Evolutionary conservation across 2,113 vertebrate species (phyloP), one percentile per base, ranked within the genome.

Genomic region (Callocephalon fimbriatum): DNA sequence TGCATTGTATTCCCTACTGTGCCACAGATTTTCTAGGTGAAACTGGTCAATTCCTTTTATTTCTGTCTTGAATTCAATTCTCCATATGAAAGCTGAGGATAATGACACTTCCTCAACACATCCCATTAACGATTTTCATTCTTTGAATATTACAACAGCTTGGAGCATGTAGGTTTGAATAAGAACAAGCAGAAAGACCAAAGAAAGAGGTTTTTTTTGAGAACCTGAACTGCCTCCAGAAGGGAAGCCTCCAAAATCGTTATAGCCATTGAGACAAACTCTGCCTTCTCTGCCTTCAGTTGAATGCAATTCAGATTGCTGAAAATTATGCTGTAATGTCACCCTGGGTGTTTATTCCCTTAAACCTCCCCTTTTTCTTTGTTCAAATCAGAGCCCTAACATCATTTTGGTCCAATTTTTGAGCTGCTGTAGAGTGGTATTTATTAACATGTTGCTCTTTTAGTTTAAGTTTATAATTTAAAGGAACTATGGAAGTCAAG

Each of bases 381-480:
- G 31, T 81, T 94, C 90, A 62, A 95, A 77, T 74, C 47, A 68
- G 58, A 95, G 15, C 15, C 15, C 5, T 68, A 84, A 42, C 10
- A 61, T 86, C 79, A 62, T 12, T 77, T 81, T 51, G 45, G 81
- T n/a, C 65, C 42, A 56, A 7, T 42, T 94, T 89, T 90, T 89
- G 21, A 83, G n/a, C 23, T 79, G 35, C 40, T 91, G 25, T 50
- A 78, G 17, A 94, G 62, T 74, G 25, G 12, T 53, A 73, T 90
- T 96, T 94, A 88, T 95, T 93, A 95, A 85, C 79, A 56, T 17
- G n/a, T 58, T 94, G 26, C 16, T 67, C 12, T 85, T 96, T 73
- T 20, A 88, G 11, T 78, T 72, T 85, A 95, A 37, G 9, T 62
- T 58, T 75, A 40, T 84, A 94, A 93, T 91, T 96, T 94, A 95